Percentiles rank a stretch among this genome's conserved stretches.
Evolutionary conservation across 2,888 invertebrate genomes (phyloP).

Genomic region (Cynaeus angustus): DNA sequence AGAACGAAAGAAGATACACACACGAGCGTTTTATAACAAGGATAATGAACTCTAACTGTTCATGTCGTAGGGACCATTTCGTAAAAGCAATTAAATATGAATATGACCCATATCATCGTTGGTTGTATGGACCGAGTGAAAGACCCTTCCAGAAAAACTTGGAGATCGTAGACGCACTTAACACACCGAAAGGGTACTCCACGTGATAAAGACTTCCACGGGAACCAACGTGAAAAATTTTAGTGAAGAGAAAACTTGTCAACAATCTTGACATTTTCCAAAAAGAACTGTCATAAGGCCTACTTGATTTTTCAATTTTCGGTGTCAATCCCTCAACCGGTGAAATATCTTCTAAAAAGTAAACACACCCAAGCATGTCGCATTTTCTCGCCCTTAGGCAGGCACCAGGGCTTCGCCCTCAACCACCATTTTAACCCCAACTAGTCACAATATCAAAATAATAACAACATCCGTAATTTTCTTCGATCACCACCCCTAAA

Average conservation of each 20-base stretch:
- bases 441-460: background rate
- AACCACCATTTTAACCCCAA: no score
- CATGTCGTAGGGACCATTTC: conserved; percentile 61
- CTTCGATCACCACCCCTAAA: background rate
- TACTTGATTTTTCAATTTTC: background rate
- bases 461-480: background rate
- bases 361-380: no score
- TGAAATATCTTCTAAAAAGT: background rate
- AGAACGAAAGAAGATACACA: conserved; percentile 52
- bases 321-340: background rate
- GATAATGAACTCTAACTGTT: conserved; percentile 67
- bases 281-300: background rate
- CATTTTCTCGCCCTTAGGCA: no score
- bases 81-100: conserved; percentile 61
- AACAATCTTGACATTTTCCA: background rate
- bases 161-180: conserved; percentile 1
- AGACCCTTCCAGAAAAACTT: background rate
- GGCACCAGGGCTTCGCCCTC: no score
- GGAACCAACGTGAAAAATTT: background rate
- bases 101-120: conserved; percentile 55
- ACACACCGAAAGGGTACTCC: conserved; percentile 3
- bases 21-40: conserved; percentile 58
- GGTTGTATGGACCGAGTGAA: conserved; percentile 7
- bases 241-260: no score
- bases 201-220: conserved; percentile 7